These are phyloP conservation scores for Armadillidium nasatum DNA, from an alignment of 1,140 invertebrate genomes.

Conservation along the genomic window DNA sequence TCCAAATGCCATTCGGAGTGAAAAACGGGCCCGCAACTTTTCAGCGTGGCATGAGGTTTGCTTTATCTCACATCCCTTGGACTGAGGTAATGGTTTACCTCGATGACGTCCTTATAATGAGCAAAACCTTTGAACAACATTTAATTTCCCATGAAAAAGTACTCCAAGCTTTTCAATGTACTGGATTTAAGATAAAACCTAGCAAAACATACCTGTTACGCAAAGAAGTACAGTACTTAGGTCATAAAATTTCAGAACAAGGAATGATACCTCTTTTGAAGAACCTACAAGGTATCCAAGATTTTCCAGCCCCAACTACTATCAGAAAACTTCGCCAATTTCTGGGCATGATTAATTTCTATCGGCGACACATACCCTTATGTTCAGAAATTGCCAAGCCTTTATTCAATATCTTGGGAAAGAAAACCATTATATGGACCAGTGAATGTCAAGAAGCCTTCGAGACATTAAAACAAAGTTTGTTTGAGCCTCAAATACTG, in stretches of 20 bases:
- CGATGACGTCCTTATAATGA: background rate
- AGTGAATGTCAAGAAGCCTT: background rate
- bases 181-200: too few species aligned
- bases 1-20: slow-evolving; percentile 13
- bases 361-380: background rate
- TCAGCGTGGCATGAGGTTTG: background rate
- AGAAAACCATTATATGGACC: background rate
- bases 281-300: too few species aligned
- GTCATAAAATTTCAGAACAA: too few species aligned
- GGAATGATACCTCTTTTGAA: too few species aligned
- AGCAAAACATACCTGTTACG: too few species aligned
- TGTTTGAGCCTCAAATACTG: background rate
- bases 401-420: background rate
- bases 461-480: background rate
- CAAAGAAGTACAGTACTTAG: too few species aligned
- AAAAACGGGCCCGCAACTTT: slow-evolving; percentile 5
- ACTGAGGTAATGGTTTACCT: background rate
- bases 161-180: background rate
- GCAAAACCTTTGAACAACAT: background rate
- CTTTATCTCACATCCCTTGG: background rate
- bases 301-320: too few species aligned
- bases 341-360: too few species aligned
- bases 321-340: too few species aligned
- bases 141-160: background rate
- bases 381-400: slow-evolving; percentile 18